Conservation (phyloP, 2,113 vertebrate species). For the Caloenas nicobarica region DNA sequence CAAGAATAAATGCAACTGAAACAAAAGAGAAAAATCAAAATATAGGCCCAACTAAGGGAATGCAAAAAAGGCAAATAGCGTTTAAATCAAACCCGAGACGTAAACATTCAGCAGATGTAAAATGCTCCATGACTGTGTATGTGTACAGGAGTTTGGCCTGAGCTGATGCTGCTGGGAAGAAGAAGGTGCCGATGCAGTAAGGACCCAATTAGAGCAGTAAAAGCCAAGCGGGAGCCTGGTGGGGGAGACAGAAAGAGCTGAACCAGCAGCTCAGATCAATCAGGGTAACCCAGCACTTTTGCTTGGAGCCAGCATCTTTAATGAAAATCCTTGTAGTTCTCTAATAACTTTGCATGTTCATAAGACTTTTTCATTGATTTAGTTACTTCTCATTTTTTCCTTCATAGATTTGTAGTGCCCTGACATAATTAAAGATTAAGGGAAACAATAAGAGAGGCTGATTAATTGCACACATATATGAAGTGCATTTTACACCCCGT, state of each 20-base stretch:
- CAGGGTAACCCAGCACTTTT: slow-evolving; percentile 23
- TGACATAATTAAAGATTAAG: slow-evolving; percentile 51
- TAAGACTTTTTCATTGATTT: slow-evolving; percentile 72
- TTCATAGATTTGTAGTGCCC: slow-evolving; percentile 23
- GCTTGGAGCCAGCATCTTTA: slow-evolving; percentile 66
- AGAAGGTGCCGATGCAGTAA: slow-evolving; percentile 18
- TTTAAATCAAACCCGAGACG: neutral
- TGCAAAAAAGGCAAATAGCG: neutral
- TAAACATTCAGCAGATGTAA: neutral
- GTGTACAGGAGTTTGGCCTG: neutral
- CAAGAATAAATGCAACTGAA: neutral
- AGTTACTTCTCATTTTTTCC: slow-evolving; percentile 56
- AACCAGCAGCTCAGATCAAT: slow-evolving; percentile 67
- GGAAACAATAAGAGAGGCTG: slow-evolving; percentile 5
- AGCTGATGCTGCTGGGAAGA: slow-evolving; percentile 29
- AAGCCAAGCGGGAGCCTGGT: neutral
- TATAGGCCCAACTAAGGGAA: neutral
- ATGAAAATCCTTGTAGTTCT: slow-evolving; percentile 76
- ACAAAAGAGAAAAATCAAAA: neutral
- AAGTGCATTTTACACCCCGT: neutral
- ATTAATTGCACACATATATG: slow-evolving; percentile 5
- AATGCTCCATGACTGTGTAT: neutral
- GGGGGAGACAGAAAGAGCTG: slow-evolving; percentile 33
- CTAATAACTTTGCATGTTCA: slow-evolving; percentile 70
- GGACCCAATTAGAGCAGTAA: slow-evolving; percentile 45